A percentile compares a stretch with the other conserved stretches of the same genome.
These are phyloP conservation scores for Crocidura indochinensis DNA, from an alignment of 2,797 vertebrate genomes.

Conservation along the genomic window DNA sequence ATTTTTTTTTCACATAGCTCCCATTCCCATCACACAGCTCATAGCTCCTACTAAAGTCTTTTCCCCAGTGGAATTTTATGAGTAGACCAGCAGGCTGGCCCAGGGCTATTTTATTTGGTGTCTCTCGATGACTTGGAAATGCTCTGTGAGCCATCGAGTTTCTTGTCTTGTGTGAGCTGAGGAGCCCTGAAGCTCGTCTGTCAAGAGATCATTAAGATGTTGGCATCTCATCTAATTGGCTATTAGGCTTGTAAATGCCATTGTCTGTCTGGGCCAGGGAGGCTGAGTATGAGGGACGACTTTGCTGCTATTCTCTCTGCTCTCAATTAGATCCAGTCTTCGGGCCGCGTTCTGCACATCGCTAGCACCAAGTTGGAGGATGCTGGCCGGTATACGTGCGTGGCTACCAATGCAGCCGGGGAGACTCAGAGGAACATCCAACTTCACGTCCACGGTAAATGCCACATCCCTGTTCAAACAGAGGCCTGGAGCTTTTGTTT, in stretches of 20 bases:
- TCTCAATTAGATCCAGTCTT: constrained; percentile 94
- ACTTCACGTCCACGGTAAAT: constrained; percentile 96
- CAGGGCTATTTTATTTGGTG: constrained; percentile 69
- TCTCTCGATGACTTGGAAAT: constrained; percentile 65
- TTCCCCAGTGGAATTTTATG: constrained; percentile 68
- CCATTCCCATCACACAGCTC: constrained; percentile 68
- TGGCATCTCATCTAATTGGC: constrained; percentile 45
- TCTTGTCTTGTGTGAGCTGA: constrained; percentile 14
- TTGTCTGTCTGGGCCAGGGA: constrained; percentile 37
- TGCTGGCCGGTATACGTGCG: constrained; percentile 96
- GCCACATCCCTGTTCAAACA: constrained; percentile 40
- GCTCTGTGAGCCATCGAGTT: constrained; percentile 4
- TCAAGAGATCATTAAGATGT: constrained; percentile 61
- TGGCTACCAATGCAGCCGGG: constrained; percentile 97
- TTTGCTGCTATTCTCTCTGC: constrained; percentile 78
- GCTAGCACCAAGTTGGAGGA: constrained; percentile 92
- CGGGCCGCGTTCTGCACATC: constrained; percentile 94
- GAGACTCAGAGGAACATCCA: constrained; percentile 94
- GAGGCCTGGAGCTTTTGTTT: not conserved
- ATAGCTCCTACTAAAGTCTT: constrained; percentile 24
- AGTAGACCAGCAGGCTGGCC: constrained; percentile 52
- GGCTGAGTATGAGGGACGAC: constrained; percentile 60
- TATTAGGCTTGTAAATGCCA: constrained; percentile 39
- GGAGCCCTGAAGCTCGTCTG: constrained; percentile 28
- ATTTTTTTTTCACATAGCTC: constrained; percentile 67